Evolutionary conservation across 1,140 invertebrate genomes (phyloP), one percentile per base, ranked within the genome.

Genomic region (Bombus cullumanus): DNA sequence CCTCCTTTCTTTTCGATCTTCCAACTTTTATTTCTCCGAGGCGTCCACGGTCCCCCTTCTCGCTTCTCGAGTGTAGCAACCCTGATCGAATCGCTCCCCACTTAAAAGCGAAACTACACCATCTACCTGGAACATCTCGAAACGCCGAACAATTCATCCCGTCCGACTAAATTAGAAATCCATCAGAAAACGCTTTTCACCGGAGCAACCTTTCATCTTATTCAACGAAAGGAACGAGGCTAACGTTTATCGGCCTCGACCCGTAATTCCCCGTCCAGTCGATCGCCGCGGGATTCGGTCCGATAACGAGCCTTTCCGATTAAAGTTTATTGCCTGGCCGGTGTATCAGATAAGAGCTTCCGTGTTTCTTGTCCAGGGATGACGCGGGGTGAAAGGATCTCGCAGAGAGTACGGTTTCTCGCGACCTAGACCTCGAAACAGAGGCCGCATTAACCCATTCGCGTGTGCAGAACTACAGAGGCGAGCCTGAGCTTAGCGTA

Each of bases 331-430:
- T 85, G 71, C 43, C 79, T 31, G 57, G 28, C 57, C 43, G 47
- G 34, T 75, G 78, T 66, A 85, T 85, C 84, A 81, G 84, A 85
- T 85, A 85, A 81, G 71, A 53, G 71, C 84, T 85, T 85, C 84
- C 79, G 84, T 81, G 84, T 85, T 85, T 75, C 78, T 75, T 68
- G 78, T 76, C 66, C 34, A 13, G 39, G 15, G 78, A 85, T 73
- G 71, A 75, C 79, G 64, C 57, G 43, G 39, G 12, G 22, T 15
- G 62, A 77, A 41, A 85, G 43, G 41, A 41, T 41, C 37, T 37
- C 18, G 13, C 31, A 10, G 22, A 53, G 18, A 22, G 3, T 8
- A 25, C 31, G 15, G 15, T 53, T 22, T 31, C 57, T 13, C 43
- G 75, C 82, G 82, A 75, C 84, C 79, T 85, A 85, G 71, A 85